A percentile compares a stretch with the other conserved stretches of the same genome.
Conservation (phyloP, 2,113 vertebrate genomes). For the Ctenomys sociabilis region DNA sequence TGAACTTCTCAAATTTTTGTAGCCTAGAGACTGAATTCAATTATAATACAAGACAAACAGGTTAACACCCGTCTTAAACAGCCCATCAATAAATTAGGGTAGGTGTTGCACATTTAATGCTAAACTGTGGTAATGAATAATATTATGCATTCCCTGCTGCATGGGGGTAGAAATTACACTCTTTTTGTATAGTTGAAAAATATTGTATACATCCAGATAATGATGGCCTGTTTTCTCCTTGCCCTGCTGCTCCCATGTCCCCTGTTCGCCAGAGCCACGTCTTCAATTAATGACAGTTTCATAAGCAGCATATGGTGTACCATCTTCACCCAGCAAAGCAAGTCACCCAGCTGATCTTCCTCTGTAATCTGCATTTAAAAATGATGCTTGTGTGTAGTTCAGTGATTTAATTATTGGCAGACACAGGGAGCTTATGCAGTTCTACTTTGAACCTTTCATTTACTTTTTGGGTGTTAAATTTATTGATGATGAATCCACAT, state of each 20-base stretch:
- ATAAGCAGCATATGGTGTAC: background rate
- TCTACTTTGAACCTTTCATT: conserved; percentile 62
- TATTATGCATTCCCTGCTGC: conserved; percentile 60
- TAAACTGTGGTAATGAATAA: conserved; percentile 71
- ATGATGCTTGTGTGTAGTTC: background rate
- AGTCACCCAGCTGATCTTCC: conserved; percentile 1
- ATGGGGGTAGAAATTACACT: conserved; percentile 26
- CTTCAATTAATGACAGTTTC: conserved; percentile 28
- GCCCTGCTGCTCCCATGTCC: background rate
- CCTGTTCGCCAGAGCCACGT: background rate
- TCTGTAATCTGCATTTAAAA: conserved; percentile 71
- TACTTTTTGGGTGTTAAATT: conserved; percentile 74
- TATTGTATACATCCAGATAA: background rate
- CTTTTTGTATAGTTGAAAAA: conserved; percentile 18
- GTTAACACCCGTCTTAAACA: conserved; percentile 80
- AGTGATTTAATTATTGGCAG: background rate
- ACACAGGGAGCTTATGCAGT: conserved; percentile 39
- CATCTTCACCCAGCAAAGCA: background rate
- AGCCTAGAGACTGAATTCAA: conserved; percentile 86
- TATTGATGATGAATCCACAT: conserved; percentile 63
- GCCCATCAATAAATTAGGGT: conserved; percentile 82
- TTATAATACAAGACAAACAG: conserved; percentile 84
- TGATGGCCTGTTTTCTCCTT: background rate
- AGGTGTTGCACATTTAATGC: conserved; percentile 78
- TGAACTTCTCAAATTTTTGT: conserved; percentile 86